Evolutionary conservation across 2,113 vertebrate species (phyloP), one percentile per base, ranked within the genome.

Genomic region (Proteles cristata): DNA sequence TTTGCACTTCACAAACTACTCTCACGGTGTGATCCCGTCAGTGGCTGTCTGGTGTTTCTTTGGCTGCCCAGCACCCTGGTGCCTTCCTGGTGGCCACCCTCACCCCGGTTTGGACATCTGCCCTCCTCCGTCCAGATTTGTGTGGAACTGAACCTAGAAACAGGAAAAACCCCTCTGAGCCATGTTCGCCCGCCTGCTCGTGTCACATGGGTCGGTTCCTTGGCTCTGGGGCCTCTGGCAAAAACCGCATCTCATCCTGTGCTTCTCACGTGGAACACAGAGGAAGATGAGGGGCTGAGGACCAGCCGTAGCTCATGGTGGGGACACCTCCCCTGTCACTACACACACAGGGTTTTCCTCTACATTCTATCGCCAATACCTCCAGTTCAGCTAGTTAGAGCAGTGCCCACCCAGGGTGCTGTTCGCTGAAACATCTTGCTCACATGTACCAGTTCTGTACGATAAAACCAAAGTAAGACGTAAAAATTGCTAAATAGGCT

Each of bases 301-400:
- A 63, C 39, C 0, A 1, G 43, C 53, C 31, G 69, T 50, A 5
- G 0, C 50, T 28, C 84, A 68, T 10, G 9, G 8, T 12, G 17
- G 65, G 17, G 19, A 11, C 7, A 12, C 3, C 63, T 31, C 2
- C 17, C 39, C 58, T 73, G 55, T 50, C 14, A 35, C 45, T 31
- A 1, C 11, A 7, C 25, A 4, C 3, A 0, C 12, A 31, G 26
- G 4, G 4, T 73, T 39, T 39, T 84, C 7, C 43, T 8, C 28
- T 74, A 39, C 28, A n/a, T 77, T 69, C 48, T 7, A 5, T 21
- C 12, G 7, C 6, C 90, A 63, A 14, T 0, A 14, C 11, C 33
- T 71, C 50, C 55, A 25, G 0, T 43, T 55, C 39, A 50, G 2
- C 45, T 26, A 45, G 48, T 25, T 16, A 58, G 50, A 39, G 25